These are phyloP conservation scores for Crossocerus cetratus DNA, from an alignment of 2,888 invertebrate genomes.

Conservation along the genomic window DNA sequence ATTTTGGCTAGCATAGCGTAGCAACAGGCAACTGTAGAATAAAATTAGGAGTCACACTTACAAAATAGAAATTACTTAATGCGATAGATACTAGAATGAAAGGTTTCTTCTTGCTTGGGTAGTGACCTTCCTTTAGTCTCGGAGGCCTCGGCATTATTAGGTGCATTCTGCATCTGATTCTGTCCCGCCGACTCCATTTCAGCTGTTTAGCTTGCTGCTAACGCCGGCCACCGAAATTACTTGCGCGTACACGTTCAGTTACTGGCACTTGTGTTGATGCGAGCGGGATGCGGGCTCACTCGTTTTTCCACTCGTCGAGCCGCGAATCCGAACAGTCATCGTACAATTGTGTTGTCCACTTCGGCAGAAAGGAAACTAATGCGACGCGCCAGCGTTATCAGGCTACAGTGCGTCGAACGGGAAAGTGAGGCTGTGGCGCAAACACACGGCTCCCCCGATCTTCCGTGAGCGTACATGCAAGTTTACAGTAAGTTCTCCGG, in stretches of 20 bases:
- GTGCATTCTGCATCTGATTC: slow-evolving; percentile 38
- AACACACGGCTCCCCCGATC: not conserved
- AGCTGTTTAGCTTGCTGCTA: slow-evolving; percentile 5
- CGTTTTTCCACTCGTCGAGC: slow-evolving; percentile 14
- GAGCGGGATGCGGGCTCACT: not conserved
- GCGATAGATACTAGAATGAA: not conserved
- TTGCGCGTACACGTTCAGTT: slow-evolving; percentile 8
- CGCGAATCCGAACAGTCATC: slow-evolving; percentile 24
- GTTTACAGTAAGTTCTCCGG: not conserved
- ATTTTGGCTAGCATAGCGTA: slow-evolving; percentile 93
- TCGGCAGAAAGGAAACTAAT: slow-evolving; percentile 29
- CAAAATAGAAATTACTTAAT: not conserved
- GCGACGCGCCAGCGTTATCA: slow-evolving; percentile 28
- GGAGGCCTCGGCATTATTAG: slow-evolving; percentile 45
- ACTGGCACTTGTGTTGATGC: slow-evolving; percentile 1
- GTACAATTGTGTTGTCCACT: slow-evolving; percentile 17
- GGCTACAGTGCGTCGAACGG: not conserved
- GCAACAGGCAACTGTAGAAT: slow-evolving; percentile 80
- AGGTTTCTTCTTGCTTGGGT: not conserved
- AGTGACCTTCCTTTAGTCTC: slow-evolving; percentile 61
- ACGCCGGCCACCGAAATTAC: not conserved
- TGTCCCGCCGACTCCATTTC: slow-evolving; percentile 57
- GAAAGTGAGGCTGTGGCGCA: slow-evolving; percentile 2
- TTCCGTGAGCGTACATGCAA: not conserved
- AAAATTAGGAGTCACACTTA: slow-evolving; percentile 33